phyloP scores from a whole-genome alignment of 2,113 vertebrate species.

The Thymallus thymallus region DNA sequence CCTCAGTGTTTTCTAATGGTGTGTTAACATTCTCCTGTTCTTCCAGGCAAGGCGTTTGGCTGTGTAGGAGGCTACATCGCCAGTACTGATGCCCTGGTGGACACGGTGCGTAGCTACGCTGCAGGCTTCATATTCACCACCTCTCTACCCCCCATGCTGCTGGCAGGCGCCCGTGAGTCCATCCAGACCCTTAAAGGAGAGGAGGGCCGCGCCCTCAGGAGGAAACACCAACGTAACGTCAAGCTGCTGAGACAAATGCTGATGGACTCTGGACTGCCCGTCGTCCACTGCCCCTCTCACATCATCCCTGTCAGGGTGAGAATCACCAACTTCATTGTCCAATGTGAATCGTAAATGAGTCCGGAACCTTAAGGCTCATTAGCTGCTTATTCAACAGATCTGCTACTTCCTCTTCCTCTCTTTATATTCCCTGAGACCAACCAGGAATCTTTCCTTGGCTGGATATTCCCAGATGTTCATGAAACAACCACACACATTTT shows the following conservation, averaged over 20 bases:
- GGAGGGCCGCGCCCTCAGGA: slow-evolving; percentile 82
- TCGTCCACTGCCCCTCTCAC: slow-evolving; percentile 95
- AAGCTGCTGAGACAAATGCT: slow-evolving; percentile 95
- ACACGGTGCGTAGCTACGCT: slow-evolving; percentile 90
- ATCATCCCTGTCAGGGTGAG: slow-evolving; percentile 93
- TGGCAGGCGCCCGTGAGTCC: slow-evolving; percentile 86
- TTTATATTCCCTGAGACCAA: no score
- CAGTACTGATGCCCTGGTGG: slow-evolving; percentile 84
- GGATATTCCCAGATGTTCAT: no score
- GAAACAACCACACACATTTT: no score
- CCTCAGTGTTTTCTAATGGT: no score
- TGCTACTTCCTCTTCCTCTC: no score
- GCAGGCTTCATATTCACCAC: slow-evolving; percentile 98
- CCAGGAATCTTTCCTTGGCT: no score
- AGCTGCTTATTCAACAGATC: no score
- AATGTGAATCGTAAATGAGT: no score
- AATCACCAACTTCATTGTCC: neutral
- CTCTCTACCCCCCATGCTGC: slow-evolving; percentile 92
- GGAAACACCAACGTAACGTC: slow-evolving; percentile 93
- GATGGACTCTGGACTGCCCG: slow-evolving; percentile 92
- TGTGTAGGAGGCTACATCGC: slow-evolving; percentile 95
- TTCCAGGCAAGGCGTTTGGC: slow-evolving; percentile 92
- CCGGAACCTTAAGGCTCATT: no score
- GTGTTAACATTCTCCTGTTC: neutral
- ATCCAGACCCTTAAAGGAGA: slow-evolving; percentile 84